Evolutionary conservation across 2,888 invertebrate genomes (phyloP).

Genomic region (Athalia rosae): DNA sequence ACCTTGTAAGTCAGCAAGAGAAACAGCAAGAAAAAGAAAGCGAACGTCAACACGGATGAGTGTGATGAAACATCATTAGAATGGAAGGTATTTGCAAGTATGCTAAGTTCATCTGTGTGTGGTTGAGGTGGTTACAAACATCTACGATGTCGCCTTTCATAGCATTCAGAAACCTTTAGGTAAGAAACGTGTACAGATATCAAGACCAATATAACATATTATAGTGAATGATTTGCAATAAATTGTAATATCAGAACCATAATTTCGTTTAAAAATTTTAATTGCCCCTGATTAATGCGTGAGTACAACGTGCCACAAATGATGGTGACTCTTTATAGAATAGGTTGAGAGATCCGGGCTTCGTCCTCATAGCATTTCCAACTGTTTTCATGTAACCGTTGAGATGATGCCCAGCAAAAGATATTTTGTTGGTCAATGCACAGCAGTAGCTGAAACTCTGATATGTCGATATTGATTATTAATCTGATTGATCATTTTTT

Average conservation of each 20-base stretch:
- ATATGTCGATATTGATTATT: constrained; percentile 43
- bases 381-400: not conserved
- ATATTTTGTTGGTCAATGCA: not conserved
- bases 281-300: not conserved
- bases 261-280: not conserved
- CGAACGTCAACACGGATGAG: constrained; percentile 39
- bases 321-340: not conserved
- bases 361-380: not conserved
- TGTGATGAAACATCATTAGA: not conserved
- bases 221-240: constrained; percentile 2
- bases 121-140: constrained; percentile 12
- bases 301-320: not conserved
- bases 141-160: not conserved
- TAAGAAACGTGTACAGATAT: not conserved
- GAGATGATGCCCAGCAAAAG: not conserved
- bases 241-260: not conserved
- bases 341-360: not conserved
- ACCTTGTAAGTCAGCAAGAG: constrained; percentile 86
- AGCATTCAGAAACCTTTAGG: not conserved
- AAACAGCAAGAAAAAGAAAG: constrained; percentile 68
- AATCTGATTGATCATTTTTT: constrained; percentile 23
- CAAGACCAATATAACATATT: not conserved
- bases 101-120: not conserved
- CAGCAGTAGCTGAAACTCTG: constrained; percentile 4
- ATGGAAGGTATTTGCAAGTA: not conserved